Base-by-base conservation (phyloP, 2,888 invertebrate genomes). In the Dioctria rufipes region DNA sequence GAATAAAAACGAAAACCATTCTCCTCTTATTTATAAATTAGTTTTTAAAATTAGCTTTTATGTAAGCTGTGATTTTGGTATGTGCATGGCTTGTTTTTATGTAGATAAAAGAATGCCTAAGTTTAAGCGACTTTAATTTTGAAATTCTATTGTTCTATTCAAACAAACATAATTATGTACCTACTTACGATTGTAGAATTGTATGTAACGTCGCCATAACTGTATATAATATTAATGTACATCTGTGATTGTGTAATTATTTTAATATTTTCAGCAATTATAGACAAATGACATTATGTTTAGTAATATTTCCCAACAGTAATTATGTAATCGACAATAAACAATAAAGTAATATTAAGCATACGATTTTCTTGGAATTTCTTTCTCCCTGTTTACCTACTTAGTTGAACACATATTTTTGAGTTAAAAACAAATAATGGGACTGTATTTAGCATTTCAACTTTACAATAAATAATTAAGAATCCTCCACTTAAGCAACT, bases 241-340 rank as follows among this genome's bases (percentile, higher is more conserved):
- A 54, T 54, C 8, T 54, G 54, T 54, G 54, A 54, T 54, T 54
- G 54, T 54, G 11, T 54, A 54, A 54, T 54, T 54, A 54, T n/a
- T 54, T 54, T 11, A 2, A 54, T 11, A 54, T 6, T 54, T 6
- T 54, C 54, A n/a, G n/a, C n/a, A n/a, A n/a, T n/a, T n/a, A n/a
- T n/a, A n/a, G n/a, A 54, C n/a, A 11, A n/a, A 54, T 54, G 25
- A 25, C 25, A 25, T 25, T 25, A 25, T 25, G 25, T 25, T 25
- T 25, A 25, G 2, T 25, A 25, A 25, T 25, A 25, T 25, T 25
- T 25, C 25, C 25, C 25, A 25, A 25, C 25, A 25, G 25, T 25
- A 25, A 25, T 25, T 25, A 25, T 25, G 25, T 25, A 25, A 25
- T 25, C 25, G 25, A 25, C 25, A 25, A 25, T 25, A 25, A 25